Base-by-base conservation (phyloP, 2,113 vertebrate species). In the Calyptomena viridis region DNA sequence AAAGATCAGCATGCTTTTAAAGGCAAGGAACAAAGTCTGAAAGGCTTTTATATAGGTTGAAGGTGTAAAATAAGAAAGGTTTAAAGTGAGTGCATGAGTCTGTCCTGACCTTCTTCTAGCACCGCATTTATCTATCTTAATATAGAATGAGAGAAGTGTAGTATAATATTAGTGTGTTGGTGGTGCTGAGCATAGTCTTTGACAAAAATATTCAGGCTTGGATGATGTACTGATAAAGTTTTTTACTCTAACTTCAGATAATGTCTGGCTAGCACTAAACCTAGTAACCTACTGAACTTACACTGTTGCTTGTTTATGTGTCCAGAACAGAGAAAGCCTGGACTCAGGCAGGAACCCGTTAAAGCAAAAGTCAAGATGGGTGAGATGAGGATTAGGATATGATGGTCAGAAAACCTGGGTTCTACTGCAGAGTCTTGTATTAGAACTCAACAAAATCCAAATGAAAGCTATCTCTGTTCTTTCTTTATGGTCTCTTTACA, bases 1-100 rank as follows among this genome's bases (percentile, higher is more conserved):
- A 84, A 95, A 95, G 72, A 86, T 33, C 75, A 86, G n/a, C 33
- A 35, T 39, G 37, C 20, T 66, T 95, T 81, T 81, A 92, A 86
- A 82, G 20, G 40, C 67, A 77, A 86, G 14, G 56, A 94, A 90
- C 47, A 92, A 90, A 95, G 28, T 8, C 49, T 81, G 31, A 37
- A 80, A 93, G 40, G 37, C 75, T 96, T 96, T 94, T 80, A 72
- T 80, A 74, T 22, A 47, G 52, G 39, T 31, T 81, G 80, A 72
- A 84, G 52, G 56, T 89, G 39, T 83, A 53, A 89, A 94, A 81
- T 56, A 35, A 64, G 24, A 74, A 84, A 40, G 3, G 14, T 68
- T 86, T 93, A 44, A 92, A 86, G 25, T 53, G 47, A 88, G 71
- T 30, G 25, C 10, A 39, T 20, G 21, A 58, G 18, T 46, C 22